A percentile compares a stretch with the other conserved stretches of the same genome.
Conservation (phyloP, 1,140 invertebrate species). For the Diorhabda elongata region DNA sequence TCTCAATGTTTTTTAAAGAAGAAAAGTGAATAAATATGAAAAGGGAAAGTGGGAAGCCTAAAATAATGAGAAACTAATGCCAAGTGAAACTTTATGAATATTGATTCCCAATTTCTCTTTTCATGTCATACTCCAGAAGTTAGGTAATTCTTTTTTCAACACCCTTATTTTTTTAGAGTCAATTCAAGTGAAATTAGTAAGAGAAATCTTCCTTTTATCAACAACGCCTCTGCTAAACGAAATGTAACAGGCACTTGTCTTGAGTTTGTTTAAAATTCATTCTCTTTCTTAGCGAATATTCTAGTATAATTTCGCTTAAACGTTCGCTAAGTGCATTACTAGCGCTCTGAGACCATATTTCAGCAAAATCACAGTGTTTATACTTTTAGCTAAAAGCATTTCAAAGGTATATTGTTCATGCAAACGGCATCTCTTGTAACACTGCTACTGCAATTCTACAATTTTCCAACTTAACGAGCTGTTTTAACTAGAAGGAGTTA, state of each 20-base stretch:
- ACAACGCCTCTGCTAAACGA: conserved; percentile 5
- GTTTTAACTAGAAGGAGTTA: not conserved
- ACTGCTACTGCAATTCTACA: not conserved
- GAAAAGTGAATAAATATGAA: too few species aligned
- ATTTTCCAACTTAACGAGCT: not conserved
- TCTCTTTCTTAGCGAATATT: conserved; percentile 15
- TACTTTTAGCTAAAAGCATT: conserved; percentile 14
- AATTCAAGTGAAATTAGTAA: too few species aligned
- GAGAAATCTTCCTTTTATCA: too few species aligned
- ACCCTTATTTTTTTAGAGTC: too few species aligned
- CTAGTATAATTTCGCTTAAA: conserved; percentile 18
- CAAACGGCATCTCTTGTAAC: conserved; percentile 15
- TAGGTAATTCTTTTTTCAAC: too few species aligned
- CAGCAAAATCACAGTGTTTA: conserved; percentile 17
- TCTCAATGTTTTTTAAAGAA: too few species aligned
- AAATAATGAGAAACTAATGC: too few species aligned
- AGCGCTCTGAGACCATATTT: conserved; percentile 21
- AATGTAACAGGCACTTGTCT: conserved; percentile 18
- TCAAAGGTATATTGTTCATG: conserved; percentile 12
- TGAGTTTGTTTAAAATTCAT: conserved; percentile 22
- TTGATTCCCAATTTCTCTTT: too few species aligned
- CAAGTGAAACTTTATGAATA: too few species aligned
- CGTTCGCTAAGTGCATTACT: conserved; percentile 16
- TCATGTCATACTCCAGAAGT: too few species aligned
- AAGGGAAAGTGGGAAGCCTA: too few species aligned